Percentiles rank a stretch among this genome's conserved stretches.
Evolutionary conservation across 2,888 invertebrate genomes (phyloP).

Genomic region (Idaea aversata): DNA sequence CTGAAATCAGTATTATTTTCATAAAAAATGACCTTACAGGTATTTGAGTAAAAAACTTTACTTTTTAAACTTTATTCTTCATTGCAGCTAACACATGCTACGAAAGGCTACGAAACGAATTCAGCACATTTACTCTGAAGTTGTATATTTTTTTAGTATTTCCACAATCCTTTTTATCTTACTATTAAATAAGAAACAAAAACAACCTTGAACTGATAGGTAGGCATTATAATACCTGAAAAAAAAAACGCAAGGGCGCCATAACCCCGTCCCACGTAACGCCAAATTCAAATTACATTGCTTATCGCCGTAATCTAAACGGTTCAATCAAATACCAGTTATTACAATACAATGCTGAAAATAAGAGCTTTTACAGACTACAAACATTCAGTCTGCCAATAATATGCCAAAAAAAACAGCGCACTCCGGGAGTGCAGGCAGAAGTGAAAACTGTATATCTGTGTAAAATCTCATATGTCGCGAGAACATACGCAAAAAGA

Average conservation of each 20-base stretch:
- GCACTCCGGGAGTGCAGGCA: no score
- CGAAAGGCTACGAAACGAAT: neutral
- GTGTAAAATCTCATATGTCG: no score
- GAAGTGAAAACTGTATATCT: no score
- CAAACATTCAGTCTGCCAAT: neutral
- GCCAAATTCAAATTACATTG: neutral
- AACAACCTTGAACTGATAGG: neutral
- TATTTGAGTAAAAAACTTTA: neutral
- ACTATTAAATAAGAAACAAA: neutral
- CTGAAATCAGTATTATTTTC: no score
- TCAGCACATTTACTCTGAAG: neutral
- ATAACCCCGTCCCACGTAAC: neutral
- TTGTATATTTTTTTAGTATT: no score
- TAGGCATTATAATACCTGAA: neutral
- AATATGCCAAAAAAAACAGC: neutral
- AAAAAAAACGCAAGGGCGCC: neutral
- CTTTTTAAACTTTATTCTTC: neutral
- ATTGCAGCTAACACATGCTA: neutral
- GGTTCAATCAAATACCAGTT: constrained; percentile 1
- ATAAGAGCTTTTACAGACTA: neutral
- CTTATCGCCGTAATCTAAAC: neutral
- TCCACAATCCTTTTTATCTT: neutral
- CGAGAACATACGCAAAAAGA: no score
- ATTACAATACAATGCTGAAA: neutral
- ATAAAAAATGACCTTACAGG: no score